phyloP scores from a whole-genome alignment of 2,888 invertebrate genomes.

The Charanyca ferruginea region DNA sequence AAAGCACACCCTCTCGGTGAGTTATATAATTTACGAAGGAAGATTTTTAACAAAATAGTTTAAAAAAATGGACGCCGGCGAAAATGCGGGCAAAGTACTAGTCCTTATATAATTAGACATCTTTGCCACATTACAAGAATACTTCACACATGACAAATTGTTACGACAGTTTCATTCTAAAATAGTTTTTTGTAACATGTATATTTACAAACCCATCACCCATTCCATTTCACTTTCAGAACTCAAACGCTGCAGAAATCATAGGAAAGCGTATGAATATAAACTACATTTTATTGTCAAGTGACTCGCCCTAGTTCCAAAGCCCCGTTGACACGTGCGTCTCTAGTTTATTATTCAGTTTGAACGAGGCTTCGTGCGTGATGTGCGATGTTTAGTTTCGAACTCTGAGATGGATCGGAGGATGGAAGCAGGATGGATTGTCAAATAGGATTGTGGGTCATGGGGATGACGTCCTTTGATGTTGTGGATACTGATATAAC shows the following conservation, averaged over 20 bases:
- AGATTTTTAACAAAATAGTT: no score
- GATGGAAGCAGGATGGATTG: slow-evolving; percentile 8
- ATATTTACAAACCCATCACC: neutral
- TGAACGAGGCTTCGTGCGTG: slow-evolving; percentile 51
- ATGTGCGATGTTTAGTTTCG: slow-evolving; percentile 30
- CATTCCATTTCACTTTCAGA: slow-evolving; percentile 34
- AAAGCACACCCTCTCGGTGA: no score
- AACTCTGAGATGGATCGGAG: slow-evolving; percentile 11
- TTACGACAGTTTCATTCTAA: no score
- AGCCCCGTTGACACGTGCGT: slow-evolving; percentile 48
- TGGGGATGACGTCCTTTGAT: slow-evolving; percentile 30
- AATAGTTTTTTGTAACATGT: slow-evolving; percentile 1
- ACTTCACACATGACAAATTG: no score
- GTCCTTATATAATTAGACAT: no score
- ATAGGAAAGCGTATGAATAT: slow-evolving; percentile 51
- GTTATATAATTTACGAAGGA: no score
- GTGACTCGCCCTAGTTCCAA: slow-evolving; percentile 43
- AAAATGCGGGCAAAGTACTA: no score
- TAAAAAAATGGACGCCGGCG: no score
- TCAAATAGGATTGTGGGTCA: slow-evolving; percentile 28
- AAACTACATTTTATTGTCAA: slow-evolving; percentile 58
- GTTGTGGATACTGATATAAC: slow-evolving; percentile 39
- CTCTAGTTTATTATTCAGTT: slow-evolving; percentile 54
- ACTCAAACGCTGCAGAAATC: slow-evolving; percentile 34
- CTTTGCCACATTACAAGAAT: no score